phyloP scores from a whole-genome alignment of 2,113 vertebrate species.

The Trinectes maculatus region DNA sequence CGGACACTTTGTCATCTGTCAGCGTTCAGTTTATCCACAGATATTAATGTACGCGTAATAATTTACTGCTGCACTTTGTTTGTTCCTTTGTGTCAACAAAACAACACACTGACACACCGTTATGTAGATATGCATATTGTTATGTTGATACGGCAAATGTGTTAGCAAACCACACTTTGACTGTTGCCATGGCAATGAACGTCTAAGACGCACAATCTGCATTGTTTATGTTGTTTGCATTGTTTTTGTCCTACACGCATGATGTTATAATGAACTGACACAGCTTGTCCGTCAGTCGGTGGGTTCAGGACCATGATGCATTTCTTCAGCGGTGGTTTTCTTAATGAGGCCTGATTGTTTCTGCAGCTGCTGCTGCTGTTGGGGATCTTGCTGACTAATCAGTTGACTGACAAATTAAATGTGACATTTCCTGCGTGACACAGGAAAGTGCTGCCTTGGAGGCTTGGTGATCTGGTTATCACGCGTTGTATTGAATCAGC shows the following conservation, averaged over 20 bases:
- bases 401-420: slow-evolving; percentile 5
- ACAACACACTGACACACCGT: too few species aligned
- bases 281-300: slow-evolving; percentile 3
- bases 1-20: too few species aligned
- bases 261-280: too few species aligned
- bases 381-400: neutral
- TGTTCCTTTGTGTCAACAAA: too few species aligned
- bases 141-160: neutral
- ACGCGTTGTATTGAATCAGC: neutral
- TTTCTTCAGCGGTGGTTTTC: neutral
- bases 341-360: slow-evolving; percentile 26
- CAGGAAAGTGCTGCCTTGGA: neutral
- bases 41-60: too few species aligned
- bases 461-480: neutral
- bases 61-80: too few species aligned
- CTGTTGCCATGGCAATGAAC: neutral
- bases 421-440: neutral
- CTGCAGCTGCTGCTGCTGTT: fast-evolving
- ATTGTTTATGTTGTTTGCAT: too few species aligned
- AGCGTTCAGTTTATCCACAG: too few species aligned
- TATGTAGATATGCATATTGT: too few species aligned
- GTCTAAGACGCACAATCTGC: too few species aligned
- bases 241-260: too few species aligned
- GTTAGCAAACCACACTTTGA: neutral
- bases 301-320: neutral